Evolutionary conservation across 2,113 vertebrate genomes (phyloP).

Genomic region (Chloroceryle aenea): DNA sequence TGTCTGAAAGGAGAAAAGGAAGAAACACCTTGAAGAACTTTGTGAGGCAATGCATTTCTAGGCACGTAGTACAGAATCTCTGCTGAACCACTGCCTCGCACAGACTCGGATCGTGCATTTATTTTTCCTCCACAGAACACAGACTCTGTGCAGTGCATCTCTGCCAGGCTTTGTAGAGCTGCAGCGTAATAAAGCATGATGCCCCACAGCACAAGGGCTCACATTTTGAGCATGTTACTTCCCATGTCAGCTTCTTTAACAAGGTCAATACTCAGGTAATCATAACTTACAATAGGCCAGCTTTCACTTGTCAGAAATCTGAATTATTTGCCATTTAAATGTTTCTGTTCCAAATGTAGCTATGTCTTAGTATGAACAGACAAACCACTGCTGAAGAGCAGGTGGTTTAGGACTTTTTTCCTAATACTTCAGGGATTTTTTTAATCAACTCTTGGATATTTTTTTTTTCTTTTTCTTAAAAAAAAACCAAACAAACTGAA

Average conservation of each 20-base stretch:
- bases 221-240: neutral
- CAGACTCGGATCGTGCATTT: neutral
- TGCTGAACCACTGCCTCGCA: neutral
- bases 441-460: neutral
- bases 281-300: neutral
- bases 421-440: neutral
- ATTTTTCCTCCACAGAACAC: neutral
- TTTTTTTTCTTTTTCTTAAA: too few relatives aligned
- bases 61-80: neutral
- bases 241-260: neutral
- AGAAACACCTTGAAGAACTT: neutral
- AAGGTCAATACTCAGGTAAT: neutral
- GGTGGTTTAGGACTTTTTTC: neutral
- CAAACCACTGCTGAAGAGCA: neutral
- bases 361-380: neutral
- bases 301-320: neutral
- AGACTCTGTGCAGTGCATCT: neutral
- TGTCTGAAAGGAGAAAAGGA: constrained; percentile 71
- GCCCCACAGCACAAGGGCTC: neutral
- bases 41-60: neutral
- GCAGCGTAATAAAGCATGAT: neutral
- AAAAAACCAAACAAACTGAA: neutral
- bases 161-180: neutral
- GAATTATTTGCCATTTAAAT: neutral
- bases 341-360: neutral